Conservation (phyloP, 2,888 invertebrate genomes). For the Caenorhabditis imperialis region DNA sequence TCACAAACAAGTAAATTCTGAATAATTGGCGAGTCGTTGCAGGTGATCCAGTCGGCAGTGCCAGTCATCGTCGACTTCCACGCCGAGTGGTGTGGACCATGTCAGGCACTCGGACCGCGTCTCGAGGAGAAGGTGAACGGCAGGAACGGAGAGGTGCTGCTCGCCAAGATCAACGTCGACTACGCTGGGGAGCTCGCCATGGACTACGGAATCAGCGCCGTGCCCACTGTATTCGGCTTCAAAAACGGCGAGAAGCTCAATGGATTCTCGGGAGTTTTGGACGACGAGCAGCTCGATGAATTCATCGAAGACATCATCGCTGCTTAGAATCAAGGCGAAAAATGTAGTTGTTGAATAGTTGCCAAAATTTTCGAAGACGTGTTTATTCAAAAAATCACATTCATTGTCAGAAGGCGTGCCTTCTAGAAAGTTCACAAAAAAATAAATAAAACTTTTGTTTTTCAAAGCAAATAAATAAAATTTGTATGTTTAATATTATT, state of each 20-base stretch:
- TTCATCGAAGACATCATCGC: constrained; percentile 59
- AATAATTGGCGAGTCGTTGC: background rate
- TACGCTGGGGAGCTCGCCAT: constrained; percentile 62
- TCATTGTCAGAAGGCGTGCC: background rate
- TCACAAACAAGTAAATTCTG: background rate
- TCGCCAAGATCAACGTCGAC: constrained; percentile 68
- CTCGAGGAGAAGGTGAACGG: constrained; percentile 66
- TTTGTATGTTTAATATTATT: no score
- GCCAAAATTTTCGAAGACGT: constrained; percentile 1
- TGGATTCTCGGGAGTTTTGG: constrained; percentile 61
- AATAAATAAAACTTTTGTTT: constrained; percentile 15
- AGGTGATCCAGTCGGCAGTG: constrained; percentile 56
- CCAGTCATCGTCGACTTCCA: constrained; percentile 75
- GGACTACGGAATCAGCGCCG: constrained; percentile 60
- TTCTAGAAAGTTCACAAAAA: no score
- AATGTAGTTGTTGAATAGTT: constrained; percentile 5
- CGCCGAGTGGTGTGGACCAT: constrained; percentile 77
- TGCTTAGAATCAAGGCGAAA: constrained; percentile 10
- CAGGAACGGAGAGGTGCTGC: constrained; percentile 54
- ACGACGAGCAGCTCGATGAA: constrained; percentile 61
- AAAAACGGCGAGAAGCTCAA: constrained; percentile 58
- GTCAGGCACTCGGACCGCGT: constrained; percentile 70
- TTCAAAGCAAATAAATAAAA: no score
- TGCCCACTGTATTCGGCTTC: constrained; percentile 66
- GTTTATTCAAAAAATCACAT: constrained; percentile 7